These are phyloP conservation scores for Geotrypetes seraphini DNA, from an alignment of 2,797 vertebrate genomes.

Conservation along the genomic window DNA sequence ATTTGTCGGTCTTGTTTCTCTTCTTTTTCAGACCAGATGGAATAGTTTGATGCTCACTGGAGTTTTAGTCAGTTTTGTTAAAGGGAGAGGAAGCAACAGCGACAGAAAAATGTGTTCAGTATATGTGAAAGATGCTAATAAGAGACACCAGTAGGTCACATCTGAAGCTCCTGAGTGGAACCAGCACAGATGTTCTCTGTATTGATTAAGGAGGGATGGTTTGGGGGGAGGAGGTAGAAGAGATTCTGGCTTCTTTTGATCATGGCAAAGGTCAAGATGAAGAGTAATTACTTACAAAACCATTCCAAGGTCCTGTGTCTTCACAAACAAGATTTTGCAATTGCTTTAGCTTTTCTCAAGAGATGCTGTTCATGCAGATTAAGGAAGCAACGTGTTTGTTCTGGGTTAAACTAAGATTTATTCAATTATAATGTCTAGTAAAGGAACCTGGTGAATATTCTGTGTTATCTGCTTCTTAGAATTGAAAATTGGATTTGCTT, in stretches of 20 bases:
- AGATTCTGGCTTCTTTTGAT: slow-evolving; percentile 1
- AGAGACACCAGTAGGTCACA: slow-evolving; percentile 16
- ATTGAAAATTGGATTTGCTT: no score
- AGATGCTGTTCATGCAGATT: slow-evolving; percentile 8
- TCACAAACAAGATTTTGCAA: slow-evolving; percentile 21
- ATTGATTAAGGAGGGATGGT: slow-evolving; percentile 17
- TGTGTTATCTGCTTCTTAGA: no score
- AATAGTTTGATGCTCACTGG: no score
- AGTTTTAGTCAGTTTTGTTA: no score
- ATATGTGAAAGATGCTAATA: slow-evolving; percentile 19
- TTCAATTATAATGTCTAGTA: slow-evolving; percentile 11
- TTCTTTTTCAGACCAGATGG: no score
- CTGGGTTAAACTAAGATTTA: slow-evolving; percentile 30
- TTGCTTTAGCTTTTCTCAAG: slow-evolving; percentile 1
- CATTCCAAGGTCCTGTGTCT: slow-evolving; percentile 14
- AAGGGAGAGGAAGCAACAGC: neutral
- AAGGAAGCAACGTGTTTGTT: slow-evolving; percentile 19
- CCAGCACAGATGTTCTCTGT: slow-evolving; percentile 13
- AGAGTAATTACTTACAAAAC: slow-evolving; percentile 24
- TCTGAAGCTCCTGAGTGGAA: slow-evolving; percentile 20
- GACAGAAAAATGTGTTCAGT: slow-evolving; percentile 1
- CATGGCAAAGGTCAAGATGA: slow-evolving; percentile 24
- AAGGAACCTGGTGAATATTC: slow-evolving; percentile 20
- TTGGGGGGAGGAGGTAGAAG: no score
- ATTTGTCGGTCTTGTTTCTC: no score